Conservation (phyloP, 1,140 invertebrate genomes). For the Metaphire vulgaris region DNA sequence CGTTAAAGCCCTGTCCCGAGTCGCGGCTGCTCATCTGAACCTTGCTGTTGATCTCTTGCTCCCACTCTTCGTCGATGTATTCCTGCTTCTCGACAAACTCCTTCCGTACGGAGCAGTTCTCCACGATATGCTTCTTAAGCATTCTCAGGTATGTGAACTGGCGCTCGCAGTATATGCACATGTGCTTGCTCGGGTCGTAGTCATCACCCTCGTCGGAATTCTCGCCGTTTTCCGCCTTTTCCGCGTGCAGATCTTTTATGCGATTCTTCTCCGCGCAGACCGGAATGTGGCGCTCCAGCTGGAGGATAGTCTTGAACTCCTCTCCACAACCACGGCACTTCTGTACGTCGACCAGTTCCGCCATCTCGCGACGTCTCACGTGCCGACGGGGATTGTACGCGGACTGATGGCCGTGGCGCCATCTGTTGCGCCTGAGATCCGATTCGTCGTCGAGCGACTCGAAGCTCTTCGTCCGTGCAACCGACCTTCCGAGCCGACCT, state of each 20-base stretch:
- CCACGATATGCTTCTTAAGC: slow-evolving; percentile 26
- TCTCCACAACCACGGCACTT: slow-evolving; percentile 43
- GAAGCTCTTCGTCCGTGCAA: background rate
- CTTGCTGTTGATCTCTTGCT: slow-evolving; percentile 13
- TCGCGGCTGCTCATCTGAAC: background rate
- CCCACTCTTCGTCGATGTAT: slow-evolving; percentile 29
- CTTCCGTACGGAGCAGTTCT: slow-evolving; percentile 20
- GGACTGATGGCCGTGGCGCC: slow-evolving; percentile 19
- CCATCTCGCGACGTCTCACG: slow-evolving; percentile 38
- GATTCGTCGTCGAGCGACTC: background rate
- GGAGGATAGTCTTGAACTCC: slow-evolving; percentile 39
- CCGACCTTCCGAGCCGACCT: background rate
- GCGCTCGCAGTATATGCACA: slow-evolving; percentile 30
- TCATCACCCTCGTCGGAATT: slow-evolving; percentile 23
- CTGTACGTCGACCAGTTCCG: slow-evolving; percentile 39
- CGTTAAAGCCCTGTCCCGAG: background rate
- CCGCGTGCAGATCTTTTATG: slow-evolving; percentile 34
- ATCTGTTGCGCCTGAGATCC: background rate
- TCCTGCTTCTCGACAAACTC: slow-evolving; percentile 25
- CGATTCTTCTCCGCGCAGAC: slow-evolving; percentile 41
- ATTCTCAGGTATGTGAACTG: slow-evolving; percentile 29
- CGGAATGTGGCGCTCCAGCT: slow-evolving; percentile 42
- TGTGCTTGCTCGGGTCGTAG: slow-evolving; percentile 29
- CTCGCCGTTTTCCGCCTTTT: slow-evolving; percentile 10
- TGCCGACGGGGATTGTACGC: slow-evolving; percentile 42